Conservation (phyloP, 2,888 invertebrate species). For the Empis livida region DNA sequence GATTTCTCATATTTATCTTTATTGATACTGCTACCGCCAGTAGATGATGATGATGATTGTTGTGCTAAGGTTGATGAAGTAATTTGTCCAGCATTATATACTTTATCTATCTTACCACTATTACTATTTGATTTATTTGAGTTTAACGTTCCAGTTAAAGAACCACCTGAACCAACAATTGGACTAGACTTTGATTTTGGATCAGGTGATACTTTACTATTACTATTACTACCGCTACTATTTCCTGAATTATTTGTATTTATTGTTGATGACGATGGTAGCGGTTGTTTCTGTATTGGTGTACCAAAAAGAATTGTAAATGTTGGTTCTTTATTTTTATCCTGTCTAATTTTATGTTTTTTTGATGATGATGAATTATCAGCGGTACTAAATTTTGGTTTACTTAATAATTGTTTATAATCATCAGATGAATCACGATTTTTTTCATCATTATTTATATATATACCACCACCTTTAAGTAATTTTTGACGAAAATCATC, state of each 20-base stretch:
- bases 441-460: constrained; percentile 39
- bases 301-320: constrained; percentile 75
- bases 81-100: constrained; percentile 5
- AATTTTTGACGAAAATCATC: constrained; percentile 83
- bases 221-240: constrained; percentile 6
- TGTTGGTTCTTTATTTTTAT: constrained; percentile 44
- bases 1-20: constrained; percentile 38
- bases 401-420: constrained; percentile 48
- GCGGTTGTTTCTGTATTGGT: constrained; percentile 58
- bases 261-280: constrained; percentile 21
- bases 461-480: constrained; percentile 70
- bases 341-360: constrained; percentile 47
- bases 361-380: constrained; percentile 26
- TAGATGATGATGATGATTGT: constrained; percentile 11
- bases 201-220: constrained; percentile 1
- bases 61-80: constrained; percentile 1
- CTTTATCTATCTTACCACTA: constrained; percentile 1
- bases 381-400: constrained; percentile 46
- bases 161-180: not conserved
- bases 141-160: not conserved
- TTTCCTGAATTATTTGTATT: constrained; percentile 3
- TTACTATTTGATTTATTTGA: not conserved
- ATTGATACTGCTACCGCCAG: not conserved
- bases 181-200: constrained; percentile 2
- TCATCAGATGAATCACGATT: constrained; percentile 44